Conservation (phyloP, 2,888 invertebrate genomes). For the Panzeria rudis region DNA sequence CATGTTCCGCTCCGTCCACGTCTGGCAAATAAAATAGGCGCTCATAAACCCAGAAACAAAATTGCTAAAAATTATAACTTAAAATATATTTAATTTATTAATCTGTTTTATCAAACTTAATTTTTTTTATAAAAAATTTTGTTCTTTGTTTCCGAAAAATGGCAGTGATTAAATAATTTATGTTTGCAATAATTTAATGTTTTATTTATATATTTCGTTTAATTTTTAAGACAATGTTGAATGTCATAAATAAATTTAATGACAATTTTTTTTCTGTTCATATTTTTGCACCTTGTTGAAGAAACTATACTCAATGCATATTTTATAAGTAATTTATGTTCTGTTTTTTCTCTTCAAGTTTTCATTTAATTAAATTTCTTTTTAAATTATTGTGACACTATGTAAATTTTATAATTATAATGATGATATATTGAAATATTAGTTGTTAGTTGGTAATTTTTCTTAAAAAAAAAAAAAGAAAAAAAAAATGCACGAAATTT, state of each 20-base stretch:
- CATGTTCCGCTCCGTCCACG: background rate
- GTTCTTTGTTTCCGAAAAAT: too few relatives aligned
- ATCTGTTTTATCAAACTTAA: too few relatives aligned
- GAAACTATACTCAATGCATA: slow-evolving; percentile 14
- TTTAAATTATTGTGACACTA: slow-evolving; percentile 37
- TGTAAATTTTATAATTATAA: slow-evolving; percentile 59
- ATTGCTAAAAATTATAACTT: background rate
- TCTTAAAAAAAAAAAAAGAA: background rate
- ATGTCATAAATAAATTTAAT: slow-evolving; percentile 25
- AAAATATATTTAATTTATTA: background rate
- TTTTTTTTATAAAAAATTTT: too few relatives aligned
- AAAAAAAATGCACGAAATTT: background rate
- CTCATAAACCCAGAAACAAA: background rate
- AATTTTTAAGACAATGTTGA: slow-evolving; percentile 3
- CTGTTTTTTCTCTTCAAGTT: slow-evolving; percentile 1
- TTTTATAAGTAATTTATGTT: slow-evolving; percentile 39
- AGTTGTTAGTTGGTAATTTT: slow-evolving; percentile 7
- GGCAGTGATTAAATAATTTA: slow-evolving; percentile 23
- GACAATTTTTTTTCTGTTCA: background rate
- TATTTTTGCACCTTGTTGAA: slow-evolving; percentile 20
- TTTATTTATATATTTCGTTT: slow-evolving; percentile 12
- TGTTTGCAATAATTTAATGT: slow-evolving; percentile 50
- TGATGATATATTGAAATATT: slow-evolving; percentile 53
- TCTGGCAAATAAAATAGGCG: background rate
- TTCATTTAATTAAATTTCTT: slow-evolving; percentile 12